A percentile compares a stretch with the other conserved stretches of the same genome.
phyloP scores from a whole-genome alignment of 2,888 invertebrate genomes.

The Pristionchus mayeri region DNA sequence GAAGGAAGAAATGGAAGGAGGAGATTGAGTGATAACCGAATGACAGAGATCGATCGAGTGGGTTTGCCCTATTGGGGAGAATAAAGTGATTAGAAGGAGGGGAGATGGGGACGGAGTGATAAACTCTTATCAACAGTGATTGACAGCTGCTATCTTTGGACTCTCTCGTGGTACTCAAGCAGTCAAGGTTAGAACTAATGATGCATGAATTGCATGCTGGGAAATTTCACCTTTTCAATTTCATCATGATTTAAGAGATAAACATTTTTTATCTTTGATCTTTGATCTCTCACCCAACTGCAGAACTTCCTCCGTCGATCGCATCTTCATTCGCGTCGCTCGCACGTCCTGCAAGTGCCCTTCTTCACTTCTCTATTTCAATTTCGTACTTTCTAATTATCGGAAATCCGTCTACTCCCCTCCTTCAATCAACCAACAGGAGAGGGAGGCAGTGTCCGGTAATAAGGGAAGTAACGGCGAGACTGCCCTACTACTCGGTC shows the following conservation, averaged over 20 bases:
- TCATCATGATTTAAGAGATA: too few species aligned
- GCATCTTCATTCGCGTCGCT: neutral
- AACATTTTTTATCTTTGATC: neutral
- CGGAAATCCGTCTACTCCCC: too few species aligned
- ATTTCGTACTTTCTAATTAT: too few species aligned
- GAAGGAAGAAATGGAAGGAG: neutral
- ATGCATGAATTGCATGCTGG: too few species aligned
- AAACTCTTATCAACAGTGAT: neutral
- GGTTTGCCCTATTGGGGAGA: neutral
- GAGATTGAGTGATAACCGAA: neutral
- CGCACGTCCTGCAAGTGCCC: neutral
- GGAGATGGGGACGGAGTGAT: constrained; percentile 1
- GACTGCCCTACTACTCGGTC: neutral
- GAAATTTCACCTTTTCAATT: too few species aligned
- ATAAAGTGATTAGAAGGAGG: neutral
- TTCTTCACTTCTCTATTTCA: neutral
- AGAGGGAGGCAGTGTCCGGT: neutral
- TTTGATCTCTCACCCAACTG: neutral
- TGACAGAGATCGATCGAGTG: neutral
- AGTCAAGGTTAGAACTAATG: neutral
- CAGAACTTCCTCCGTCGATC: constrained; percentile 1
- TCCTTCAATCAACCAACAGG: too few species aligned
- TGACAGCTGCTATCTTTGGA: constrained; percentile 22
- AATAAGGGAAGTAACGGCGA: neutral
- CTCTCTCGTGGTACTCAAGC: neutral